These are phyloP conservation scores for Hirtodrosophila duncani DNA, from an alignment of 2,888 invertebrate species.

Conservation along the genomic window DNA sequence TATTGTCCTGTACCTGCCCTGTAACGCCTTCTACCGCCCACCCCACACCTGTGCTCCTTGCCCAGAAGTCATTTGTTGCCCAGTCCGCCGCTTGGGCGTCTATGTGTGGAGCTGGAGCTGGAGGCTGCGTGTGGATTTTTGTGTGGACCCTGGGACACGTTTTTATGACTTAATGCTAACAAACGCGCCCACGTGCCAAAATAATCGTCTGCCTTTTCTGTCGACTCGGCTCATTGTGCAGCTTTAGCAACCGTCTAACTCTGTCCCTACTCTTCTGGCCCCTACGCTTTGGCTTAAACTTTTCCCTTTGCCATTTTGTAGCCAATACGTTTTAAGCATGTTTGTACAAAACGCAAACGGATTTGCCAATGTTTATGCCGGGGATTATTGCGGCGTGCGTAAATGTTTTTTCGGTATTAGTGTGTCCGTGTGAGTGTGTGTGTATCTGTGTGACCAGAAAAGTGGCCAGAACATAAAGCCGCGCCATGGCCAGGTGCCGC, in stretches of 20 bases:
- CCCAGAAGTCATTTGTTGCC: too few relatives aligned
- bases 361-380: constrained; percentile 71
- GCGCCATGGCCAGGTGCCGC: constrained; percentile 43
- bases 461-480: constrained; percentile 49
- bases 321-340: constrained; percentile 72
- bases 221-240: constrained; percentile 70
- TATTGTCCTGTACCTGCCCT: constrained; percentile 35
- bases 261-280: constrained; percentile 3
- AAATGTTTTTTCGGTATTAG: constrained; percentile 40
- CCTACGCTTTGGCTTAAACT: constrained; percentile 14
- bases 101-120: constrained; percentile 18
- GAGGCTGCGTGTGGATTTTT: constrained; percentile 22
- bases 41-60: too few relatives aligned
- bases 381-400: constrained; percentile 71
- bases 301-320: constrained; percentile 57
- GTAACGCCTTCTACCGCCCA: too few relatives aligned
- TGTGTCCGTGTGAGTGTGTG: constrained; percentile 13
- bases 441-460: constrained; percentile 41
- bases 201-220: constrained; percentile 71
- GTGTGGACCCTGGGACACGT: constrained; percentile 64
- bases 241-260: constrained; percentile 25
- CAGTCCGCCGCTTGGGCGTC: too few relatives aligned
- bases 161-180: constrained; percentile 74
- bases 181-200: constrained; percentile 74
- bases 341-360: constrained; percentile 70